phyloP scores from a whole-genome alignment of 2,113 vertebrate species.

The Thymallus thymallus region DNA sequence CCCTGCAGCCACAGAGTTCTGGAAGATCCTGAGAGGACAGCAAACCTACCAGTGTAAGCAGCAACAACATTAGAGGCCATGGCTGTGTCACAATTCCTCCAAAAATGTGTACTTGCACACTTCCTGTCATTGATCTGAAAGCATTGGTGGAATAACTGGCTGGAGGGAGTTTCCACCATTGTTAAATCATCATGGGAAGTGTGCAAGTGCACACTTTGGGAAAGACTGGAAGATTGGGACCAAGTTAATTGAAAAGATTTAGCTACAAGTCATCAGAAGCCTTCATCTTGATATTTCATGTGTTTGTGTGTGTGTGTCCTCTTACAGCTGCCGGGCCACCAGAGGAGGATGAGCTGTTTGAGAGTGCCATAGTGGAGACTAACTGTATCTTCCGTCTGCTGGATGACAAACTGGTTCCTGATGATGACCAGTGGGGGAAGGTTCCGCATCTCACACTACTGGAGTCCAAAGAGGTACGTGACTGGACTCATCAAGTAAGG shows the following conservation, averaged over 20 bases:
- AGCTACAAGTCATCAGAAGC: too few relatives aligned
- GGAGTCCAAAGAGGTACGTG: conserved; percentile 84
- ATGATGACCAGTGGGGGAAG: conserved; percentile 95
- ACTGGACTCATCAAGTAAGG: too few relatives aligned
- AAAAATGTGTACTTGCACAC: too few relatives aligned
- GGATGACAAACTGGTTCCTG: conserved; percentile 93
- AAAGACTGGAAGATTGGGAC: too few relatives aligned
- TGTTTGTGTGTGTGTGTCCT: background rate
- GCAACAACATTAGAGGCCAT: background rate
- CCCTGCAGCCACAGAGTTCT: conserved; percentile 87
- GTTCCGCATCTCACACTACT: conserved; percentile 86
- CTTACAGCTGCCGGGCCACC: conserved; percentile 83
- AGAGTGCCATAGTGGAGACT: conserved; percentile 95
- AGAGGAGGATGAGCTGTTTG: conserved; percentile 93
- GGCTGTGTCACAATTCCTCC: too few relatives aligned
- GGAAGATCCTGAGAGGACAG: conserved; percentile 91
- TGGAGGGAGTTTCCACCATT: too few relatives aligned
- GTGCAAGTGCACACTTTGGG: too few relatives aligned
- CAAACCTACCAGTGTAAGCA: conserved; percentile 81
- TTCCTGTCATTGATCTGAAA: too few relatives aligned
- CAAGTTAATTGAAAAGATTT: too few relatives aligned
- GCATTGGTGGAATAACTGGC: too few relatives aligned
- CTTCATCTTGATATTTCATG: background rate
- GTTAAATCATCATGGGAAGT: too few relatives aligned
- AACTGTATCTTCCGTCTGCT: conserved; percentile 93